Percentiles rank a stretch among this genome's conserved stretches.
phyloP scores from a whole-genome alignment of 2,888 invertebrate species.

The Chydorus sphaericus region DNA sequence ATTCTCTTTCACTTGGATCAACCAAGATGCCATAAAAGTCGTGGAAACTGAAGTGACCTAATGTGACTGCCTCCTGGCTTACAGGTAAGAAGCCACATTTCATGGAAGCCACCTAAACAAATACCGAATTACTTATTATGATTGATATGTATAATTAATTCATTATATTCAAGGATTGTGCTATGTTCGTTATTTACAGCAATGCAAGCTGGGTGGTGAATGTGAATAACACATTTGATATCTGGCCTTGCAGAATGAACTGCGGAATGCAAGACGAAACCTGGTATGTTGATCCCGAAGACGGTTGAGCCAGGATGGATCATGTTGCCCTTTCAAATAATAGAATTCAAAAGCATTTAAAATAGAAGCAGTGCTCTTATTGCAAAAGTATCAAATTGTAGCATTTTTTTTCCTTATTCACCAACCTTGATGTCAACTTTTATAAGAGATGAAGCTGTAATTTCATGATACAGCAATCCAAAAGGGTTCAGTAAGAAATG shows the following conservation, averaged over 20 bases:
- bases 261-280: slow-evolving; percentile 85
- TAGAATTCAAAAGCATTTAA: no score
- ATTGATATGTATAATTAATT: background rate
- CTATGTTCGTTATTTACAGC: slow-evolving; percentile 45
- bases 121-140: background rate
- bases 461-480: slow-evolving; percentile 85
- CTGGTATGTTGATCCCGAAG: slow-evolving; percentile 73
- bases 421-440: slow-evolving; percentile 32
- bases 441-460: slow-evolving; percentile 75
- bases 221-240: slow-evolving; percentile 87
- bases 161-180: background rate
- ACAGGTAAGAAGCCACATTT: slow-evolving; percentile 80
- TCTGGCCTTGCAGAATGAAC: slow-evolving; percentile 95
- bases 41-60: slow-evolving; percentile 76
- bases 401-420: background rate
- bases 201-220: slow-evolving; percentile 76
- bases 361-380: no score
- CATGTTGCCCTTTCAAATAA: slow-evolving; percentile 37
- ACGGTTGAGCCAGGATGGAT: slow-evolving; percentile 68
- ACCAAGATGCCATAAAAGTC: slow-evolving; percentile 54
- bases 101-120: slow-evolving; percentile 52
- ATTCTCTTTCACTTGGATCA: slow-evolving; percentile 76
- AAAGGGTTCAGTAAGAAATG: slow-evolving; percentile 93
- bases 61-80: slow-evolving; percentile 78
- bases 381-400: no score